Evolutionary conservation across 2,888 invertebrate species (phyloP).

Genomic region (Lamproptera curius): DNA sequence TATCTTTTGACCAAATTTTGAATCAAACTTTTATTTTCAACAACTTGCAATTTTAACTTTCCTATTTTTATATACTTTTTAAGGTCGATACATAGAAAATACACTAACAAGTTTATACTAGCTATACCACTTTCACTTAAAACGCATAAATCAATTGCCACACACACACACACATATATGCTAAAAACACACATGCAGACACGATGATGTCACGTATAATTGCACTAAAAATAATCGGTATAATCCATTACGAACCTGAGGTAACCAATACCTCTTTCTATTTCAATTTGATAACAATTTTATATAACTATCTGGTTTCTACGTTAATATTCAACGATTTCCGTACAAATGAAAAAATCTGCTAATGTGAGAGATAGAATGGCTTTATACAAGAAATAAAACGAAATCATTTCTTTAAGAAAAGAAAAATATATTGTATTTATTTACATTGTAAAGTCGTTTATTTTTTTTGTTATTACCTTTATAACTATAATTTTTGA

Average conservation of each 20-base stretch:
- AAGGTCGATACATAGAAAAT: slow-evolving; percentile 11
- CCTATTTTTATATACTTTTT: slow-evolving; percentile 6
- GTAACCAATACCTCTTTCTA: slow-evolving; percentile 19
- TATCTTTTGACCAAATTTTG: no score
- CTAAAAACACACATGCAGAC: background rate
- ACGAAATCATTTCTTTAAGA: no score
- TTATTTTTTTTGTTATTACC: no score
- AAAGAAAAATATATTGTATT: no score
- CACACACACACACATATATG: slow-evolving; percentile 9
- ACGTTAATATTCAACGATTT: slow-evolving; percentile 17
- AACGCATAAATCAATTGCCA: slow-evolving; percentile 18
- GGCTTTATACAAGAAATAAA: slow-evolving; percentile 5
- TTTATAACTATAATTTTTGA: no score
- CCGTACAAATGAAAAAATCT: slow-evolving; percentile 7
- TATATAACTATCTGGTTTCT: slow-evolving; percentile 18
- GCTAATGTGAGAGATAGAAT: background rate
- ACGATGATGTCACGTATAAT: slow-evolving; percentile 5
- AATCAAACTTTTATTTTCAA: no score
- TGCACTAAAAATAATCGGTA: slow-evolving; percentile 15
- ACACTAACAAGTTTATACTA: slow-evolving; percentile 13
- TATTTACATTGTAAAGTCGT: no score
- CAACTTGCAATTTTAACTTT: no score
- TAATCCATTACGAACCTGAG: slow-evolving; percentile 18
- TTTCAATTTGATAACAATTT: slow-evolving; percentile 9
- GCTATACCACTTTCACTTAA: slow-evolving; percentile 21